These are phyloP conservation scores for Tinea trinotella DNA, from an alignment of 2,888 invertebrate species.

Conservation along the genomic window DNA sequence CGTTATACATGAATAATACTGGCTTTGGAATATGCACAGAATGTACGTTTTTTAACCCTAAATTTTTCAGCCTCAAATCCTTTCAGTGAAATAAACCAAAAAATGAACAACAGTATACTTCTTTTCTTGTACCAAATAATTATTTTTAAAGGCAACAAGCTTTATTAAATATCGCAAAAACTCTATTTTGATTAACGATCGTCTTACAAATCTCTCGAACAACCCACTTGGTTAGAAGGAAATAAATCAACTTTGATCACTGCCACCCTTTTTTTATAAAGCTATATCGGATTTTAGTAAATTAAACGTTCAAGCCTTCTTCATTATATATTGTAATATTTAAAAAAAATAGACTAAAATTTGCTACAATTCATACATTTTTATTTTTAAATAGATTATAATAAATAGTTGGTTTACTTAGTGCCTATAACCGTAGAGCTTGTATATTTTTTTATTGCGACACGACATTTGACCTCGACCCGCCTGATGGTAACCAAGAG, in stretches of 20 bases:
- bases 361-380: no score
- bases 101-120: neutral
- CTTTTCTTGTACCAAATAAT: neutral
- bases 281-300: neutral
- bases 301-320: neutral
- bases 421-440: no score
- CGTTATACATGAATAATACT: no score
- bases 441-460: no score
- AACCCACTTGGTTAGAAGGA: neutral
- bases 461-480: no score
- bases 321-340: neutral
- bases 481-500: no score
- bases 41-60: no score
- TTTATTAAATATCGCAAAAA: neutral
- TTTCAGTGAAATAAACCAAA: neutral
- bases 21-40: no score
- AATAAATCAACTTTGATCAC: neutral
- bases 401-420: no score
- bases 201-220: neutral
- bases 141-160: neutral
- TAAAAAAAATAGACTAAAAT: no score
- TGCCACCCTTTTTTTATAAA: neutral
- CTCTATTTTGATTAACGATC: neutral
- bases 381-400: no score
- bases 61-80: no score